phyloP scores from a whole-genome alignment of 2,797 vertebrate species.

The Coregonus suidteri region DNA sequence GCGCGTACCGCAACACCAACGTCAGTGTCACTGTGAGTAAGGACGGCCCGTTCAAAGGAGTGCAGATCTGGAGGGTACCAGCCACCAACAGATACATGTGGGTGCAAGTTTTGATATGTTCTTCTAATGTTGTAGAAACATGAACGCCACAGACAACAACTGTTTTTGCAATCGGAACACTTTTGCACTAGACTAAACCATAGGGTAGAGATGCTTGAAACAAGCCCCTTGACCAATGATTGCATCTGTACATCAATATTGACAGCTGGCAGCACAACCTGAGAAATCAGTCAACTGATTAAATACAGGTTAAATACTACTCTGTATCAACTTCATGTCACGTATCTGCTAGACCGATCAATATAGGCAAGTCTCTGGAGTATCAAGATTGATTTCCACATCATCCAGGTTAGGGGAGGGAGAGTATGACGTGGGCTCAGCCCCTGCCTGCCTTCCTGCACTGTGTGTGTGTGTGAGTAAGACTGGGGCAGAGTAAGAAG shows the following conservation, averaged over 20 bases:
- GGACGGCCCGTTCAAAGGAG: slow-evolving; percentile 77
- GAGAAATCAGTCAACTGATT: not conserved
- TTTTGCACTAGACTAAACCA: not conserved
- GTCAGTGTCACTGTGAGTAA: slow-evolving; percentile 80
- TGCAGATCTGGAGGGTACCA: slow-evolving; percentile 87
- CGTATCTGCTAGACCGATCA: not conserved
- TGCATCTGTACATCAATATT: slow-evolving; percentile 1
- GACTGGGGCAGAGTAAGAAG: slow-evolving; percentile 4
- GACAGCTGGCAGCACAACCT: not conserved
- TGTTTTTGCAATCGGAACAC: not conserved
- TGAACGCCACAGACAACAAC: not conserved
- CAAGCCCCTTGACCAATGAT: not conserved
- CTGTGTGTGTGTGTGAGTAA: not conserved
- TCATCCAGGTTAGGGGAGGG: not conserved
- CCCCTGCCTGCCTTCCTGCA: too few species aligned
- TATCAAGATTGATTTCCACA: not conserved
- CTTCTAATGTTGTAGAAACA: not conserved
- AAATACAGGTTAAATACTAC: not conserved
- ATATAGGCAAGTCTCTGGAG: not conserved
- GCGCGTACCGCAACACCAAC: slow-evolving; percentile 82
- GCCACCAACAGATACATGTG: slow-evolving; percentile 83
- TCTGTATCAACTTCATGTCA: not conserved
- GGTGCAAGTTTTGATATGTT: slow-evolving; percentile 40
- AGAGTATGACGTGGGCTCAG: not conserved
- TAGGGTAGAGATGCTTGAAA: not conserved